Conservation (phyloP, 1,140 invertebrate genomes). For the Pissodes strobi region DNA sequence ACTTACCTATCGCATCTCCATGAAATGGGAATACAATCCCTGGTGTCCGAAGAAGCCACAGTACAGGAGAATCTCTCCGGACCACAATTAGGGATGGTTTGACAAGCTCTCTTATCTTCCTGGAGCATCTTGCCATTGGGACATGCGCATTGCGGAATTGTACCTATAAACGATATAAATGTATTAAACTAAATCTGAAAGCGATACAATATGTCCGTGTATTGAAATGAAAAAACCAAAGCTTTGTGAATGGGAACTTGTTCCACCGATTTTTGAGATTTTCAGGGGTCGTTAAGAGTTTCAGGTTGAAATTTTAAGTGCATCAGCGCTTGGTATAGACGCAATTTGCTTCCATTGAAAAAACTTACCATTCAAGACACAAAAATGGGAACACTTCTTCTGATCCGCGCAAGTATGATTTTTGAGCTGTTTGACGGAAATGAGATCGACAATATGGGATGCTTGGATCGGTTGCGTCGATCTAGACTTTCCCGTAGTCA, state of each 20-base stretch:
- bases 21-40: slow-evolving; percentile 78
- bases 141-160: slow-evolving; percentile 69
- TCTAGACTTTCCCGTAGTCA: slow-evolving; percentile 49
- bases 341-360: too few species aligned
- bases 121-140: slow-evolving; percentile 74
- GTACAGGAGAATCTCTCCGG: slow-evolving; percentile 78
- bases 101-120: slow-evolving; percentile 71
- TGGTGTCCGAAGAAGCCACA: slow-evolving; percentile 54
- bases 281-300: too few species aligned
- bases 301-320: too few species aligned
- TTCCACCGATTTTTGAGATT: too few species aligned
- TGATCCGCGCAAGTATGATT: slow-evolving; percentile 46
- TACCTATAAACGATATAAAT: slow-evolving; percentile 42
- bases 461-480: slow-evolving; percentile 46
- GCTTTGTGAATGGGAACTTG: too few species aligned
- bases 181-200: too few species aligned
- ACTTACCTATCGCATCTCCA: slow-evolving; percentile 79
- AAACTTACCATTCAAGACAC: slow-evolving; percentile 61
- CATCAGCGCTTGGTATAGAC: too few species aligned
- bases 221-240: too few species aligned
- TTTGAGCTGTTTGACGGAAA: slow-evolving; percentile 49
- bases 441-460: slow-evolving; percentile 49
- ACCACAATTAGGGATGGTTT: slow-evolving; percentile 73
- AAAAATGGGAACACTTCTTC: slow-evolving; percentile 70
- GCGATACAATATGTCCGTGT: too few species aligned